These are phyloP conservation scores for Eolophus roseicapilla DNA, from an alignment of 2,113 vertebrate species.

Conservation along the genomic window DNA sequence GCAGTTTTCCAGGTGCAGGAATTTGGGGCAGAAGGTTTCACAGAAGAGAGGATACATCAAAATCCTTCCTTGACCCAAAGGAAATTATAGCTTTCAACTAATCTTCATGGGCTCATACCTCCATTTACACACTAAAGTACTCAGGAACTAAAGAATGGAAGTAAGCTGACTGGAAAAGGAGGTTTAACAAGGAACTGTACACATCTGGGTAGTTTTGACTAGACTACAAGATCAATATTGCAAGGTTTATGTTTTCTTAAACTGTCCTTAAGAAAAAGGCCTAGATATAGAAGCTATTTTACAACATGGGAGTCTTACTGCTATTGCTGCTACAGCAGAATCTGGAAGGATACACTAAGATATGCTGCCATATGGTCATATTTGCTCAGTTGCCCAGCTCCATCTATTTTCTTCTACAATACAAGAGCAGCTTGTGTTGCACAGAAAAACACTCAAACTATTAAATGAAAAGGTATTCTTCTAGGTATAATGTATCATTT, in stretches of 20 bases:
- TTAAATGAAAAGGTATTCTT: neutral
- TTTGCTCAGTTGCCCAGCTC: slow-evolving; percentile 33
- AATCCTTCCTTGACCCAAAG: neutral
- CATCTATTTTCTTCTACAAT: neutral
- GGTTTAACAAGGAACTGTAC: neutral
- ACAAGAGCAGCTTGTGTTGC: neutral
- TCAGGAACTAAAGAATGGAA: neutral
- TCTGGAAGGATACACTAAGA: neutral
- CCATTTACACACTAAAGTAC: neutral
- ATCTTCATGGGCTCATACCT: neutral
- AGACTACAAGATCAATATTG: neutral
- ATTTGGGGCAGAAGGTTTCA: neutral
- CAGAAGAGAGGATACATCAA: neutral
- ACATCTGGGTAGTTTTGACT: neutral
- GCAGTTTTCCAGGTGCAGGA: neutral
- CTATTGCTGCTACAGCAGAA: neutral
- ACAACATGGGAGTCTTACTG: neutral
- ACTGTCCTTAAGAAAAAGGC: neutral
- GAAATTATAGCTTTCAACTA: neutral
- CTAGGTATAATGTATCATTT: neutral
- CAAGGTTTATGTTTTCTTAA: neutral
- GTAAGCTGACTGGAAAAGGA: neutral
- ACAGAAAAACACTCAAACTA: neutral
- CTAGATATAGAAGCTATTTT: neutral
- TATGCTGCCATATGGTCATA: slow-evolving; percentile 28